Evolutionary conservation across 2,888 invertebrate genomes (phyloP), one percentile per base, ranked within the genome.

Genomic region (Scrobipalpa costella): DNA sequence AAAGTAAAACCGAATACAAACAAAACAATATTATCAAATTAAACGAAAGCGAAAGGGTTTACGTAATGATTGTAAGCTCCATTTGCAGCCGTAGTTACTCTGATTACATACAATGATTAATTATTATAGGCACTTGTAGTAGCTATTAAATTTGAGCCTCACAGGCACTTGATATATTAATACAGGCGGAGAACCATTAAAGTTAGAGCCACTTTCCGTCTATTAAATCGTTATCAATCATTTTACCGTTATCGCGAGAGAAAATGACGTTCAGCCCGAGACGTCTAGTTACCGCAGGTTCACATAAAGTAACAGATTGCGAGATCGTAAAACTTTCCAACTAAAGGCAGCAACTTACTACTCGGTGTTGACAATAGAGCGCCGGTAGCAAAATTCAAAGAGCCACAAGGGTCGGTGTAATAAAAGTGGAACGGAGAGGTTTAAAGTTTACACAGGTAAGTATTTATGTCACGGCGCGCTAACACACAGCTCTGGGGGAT

Each of bases 381-480:
- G 69, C 71, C 68, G 64, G 67, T 70, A 67, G 73, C 72, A 77
- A 78, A 76, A 73, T 73, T 69, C 67, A 70, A 72, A 71, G 69
- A 67, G 67, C 67, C 70, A 71, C 70, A 71, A 70, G 71, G 73
- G 69, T 73, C 73, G 80, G 74, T 71, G 73, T 78, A 81, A 82
- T 84, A 83, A 83, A 82, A 83, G 73, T 71, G 76, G 78, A 81
- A 79, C 79, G 74, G 78, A 83, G 77, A 77, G 76, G 80, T 86
- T 85, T 80, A 83, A 87, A 83, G 75, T 85, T 86, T 79, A 76
- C 73, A 69, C 79, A 83, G 84, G 83, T 85, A 83, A 84, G 85
- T 86, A 86, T 88, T 85, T 87, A 85, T 85, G 83, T 84, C 80
- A 84, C 80, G 78, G 77, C 77, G 84, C 83, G 85, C 81, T 83